Evolutionary conservation across 2,888 invertebrate genomes (phyloP).

Genomic region (Athalia cordata): DNA sequence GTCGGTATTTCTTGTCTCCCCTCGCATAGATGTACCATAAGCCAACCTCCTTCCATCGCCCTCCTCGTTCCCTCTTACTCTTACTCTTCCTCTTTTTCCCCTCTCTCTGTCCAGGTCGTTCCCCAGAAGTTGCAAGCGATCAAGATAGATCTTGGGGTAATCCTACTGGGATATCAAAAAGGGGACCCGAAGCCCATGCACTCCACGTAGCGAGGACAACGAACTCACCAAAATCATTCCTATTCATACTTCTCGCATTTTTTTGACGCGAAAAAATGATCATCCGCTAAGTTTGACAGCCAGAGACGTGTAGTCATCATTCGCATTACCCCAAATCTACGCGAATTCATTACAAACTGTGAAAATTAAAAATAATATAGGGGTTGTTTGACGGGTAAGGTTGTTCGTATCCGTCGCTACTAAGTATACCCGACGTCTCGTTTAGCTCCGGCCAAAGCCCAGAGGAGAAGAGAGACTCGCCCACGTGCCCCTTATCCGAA

Average conservation of each 20-base stretch:
- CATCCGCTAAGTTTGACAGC: too few relatives aligned
- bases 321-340: too few relatives aligned
- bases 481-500: constrained; percentile 41
- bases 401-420: constrained; percentile 35
- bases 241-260: too few relatives aligned
- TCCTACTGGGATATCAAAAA: constrained; percentile 18
- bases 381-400: constrained; percentile 8
- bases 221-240: not conserved
- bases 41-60: not conserved
- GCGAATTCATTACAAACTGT: not conserved
- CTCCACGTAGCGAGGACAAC: not conserved
- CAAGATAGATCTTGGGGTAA: constrained; percentile 43
- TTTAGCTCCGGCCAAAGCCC: constrained; percentile 44
- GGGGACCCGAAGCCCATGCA: not conserved
- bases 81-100: not conserved
- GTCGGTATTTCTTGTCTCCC: constrained; percentile 31
- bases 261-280: too few relatives aligned
- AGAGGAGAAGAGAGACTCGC: constrained; percentile 44
- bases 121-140: constrained; percentile 31
- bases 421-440: constrained; percentile 19
- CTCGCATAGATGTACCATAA: constrained; percentile 31
- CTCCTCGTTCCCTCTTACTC: not conserved
- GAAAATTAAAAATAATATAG: not conserved
- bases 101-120: not conserved
- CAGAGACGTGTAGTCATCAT: too few relatives aligned